Evolutionary conservation across 2,113 vertebrate genomes (phyloP), one percentile per base, ranked within the genome.

Genomic region (Anthoscopus minutus): DNA sequence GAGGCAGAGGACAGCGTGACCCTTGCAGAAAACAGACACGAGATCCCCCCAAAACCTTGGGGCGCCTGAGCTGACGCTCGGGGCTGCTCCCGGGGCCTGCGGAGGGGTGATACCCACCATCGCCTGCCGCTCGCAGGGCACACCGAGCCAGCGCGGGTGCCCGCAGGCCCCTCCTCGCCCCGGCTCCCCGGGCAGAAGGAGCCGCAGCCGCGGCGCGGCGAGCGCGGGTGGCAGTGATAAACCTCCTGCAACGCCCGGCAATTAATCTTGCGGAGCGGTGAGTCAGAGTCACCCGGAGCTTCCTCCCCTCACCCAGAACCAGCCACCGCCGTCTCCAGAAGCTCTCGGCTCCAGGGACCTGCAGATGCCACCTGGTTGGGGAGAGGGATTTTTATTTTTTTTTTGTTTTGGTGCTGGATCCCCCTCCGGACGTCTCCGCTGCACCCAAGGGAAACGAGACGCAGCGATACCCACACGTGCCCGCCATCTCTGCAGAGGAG

Each of bases 191-290:
- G 74, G 74, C 78, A 70, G 78, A 31, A 45, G 1, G 3, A 88
- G 89, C 56, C 56, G 5, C 88, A 89, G 94, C 73, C 24, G 88
- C 89, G 86, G 81, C 60, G 93, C 80, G 33, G 47, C 16, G 28
- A 93, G 95, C 69, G 4, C 30, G 78, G 91, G 86, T 95, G 96
- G 96, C 96, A 97, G 86, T 97, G 97, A 97, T 92, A 97, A 98
- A 96, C 93, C 96, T 97, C 84, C 53, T 67, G 94, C 94, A 82
- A 93, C 10, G 73, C 89, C 86, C 58, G 71, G 97, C 58, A 94
- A 98, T 98, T 98, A 97, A 98, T 98, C 98, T 98, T 97, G 95
- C 30, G 60, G 94, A 89, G 94, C 88, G 25, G 92, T 93, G 94
- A 74, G 61, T 93, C 97, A 97, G 93, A 94, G 72, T 71, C 91